Evolutionary conservation across 53 echinoderm and acorn worm species (phyloP), one percentile per base, ranked within the genome.

Genomic region (Henricia sp.): DNA sequence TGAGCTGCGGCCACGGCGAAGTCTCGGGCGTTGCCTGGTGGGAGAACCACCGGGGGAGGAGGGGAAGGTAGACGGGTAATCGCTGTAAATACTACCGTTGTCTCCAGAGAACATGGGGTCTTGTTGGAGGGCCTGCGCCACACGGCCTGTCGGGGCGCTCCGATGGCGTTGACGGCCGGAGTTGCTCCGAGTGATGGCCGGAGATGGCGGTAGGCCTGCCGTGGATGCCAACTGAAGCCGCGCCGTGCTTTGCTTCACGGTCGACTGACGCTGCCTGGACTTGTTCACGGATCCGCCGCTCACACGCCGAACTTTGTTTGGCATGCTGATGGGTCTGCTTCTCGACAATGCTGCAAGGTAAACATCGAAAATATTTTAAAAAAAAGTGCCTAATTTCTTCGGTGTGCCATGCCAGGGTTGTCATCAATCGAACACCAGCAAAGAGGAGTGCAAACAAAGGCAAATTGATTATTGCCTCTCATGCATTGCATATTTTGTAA

Each of bases 81-180:
- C 80, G 26, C 80, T 80, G 43, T 63, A 80, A n/a, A 62, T 39
- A 35, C 80, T 80, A 10, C 39, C 54, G 32, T 43, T 83, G 39
- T 68, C 74, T 33, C 28, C 30, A 1, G 83, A 63, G n/a, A 60
- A 25, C n/a, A 60, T 85, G n/a, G 90, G 85, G 64, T 90, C 80
- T 41, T 51, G 77, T 19, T 70, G 77, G 65, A 90, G 68, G 41
- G 85, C 85, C 0, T 46, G 43, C 8, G 85, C 90, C 42, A 85
- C 71, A 41, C 85, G 77, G 0, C 90, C 90, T 1, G 85, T 85
- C 4, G 90, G 90, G 13, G 90, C 90, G 25, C 85, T 85, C 23
- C 50, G 80, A 25, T 55, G 75, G 29, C 83, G 73, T 6, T 53
- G n/a, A 19, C 67, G 67, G 1, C 56, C 53, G 25, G 89, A 89